These are phyloP conservation scores for Mastigias papua DNA, from an alignment of 30 jellyfish, hydroid and myxozoan genomes.

Conservation along the genomic window DNA sequence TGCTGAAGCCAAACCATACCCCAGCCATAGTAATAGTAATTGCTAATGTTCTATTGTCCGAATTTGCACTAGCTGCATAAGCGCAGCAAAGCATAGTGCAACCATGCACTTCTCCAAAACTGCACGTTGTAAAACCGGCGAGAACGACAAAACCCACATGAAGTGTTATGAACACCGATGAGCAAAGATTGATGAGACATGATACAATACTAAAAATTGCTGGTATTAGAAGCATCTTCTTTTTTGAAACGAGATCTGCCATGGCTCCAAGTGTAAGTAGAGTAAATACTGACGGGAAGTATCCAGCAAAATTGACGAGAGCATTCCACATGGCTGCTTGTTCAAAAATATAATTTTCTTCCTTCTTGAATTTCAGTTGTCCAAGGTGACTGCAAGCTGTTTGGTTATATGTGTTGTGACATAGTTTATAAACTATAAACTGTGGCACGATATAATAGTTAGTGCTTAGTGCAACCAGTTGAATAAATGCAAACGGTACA, in stretches of 20 bases:
- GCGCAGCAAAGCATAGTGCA: constrained; percentile 31
- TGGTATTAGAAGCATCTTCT: constrained; percentile 18
- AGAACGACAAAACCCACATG: constrained; percentile 23
- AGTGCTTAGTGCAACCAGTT: too few relatives aligned
- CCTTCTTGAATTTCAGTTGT: neutral
- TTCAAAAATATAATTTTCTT: constrained; percentile 29
- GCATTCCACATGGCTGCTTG: constrained; percentile 68
- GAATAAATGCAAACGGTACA: too few relatives aligned
- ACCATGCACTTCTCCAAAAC: constrained; percentile 49
- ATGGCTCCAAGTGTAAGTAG: constrained; percentile 43
- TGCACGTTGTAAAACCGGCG: constrained; percentile 17
- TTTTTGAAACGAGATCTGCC: constrained; percentile 23
- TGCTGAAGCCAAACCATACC: constrained; percentile 20
- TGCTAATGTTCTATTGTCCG: constrained; percentile 27
- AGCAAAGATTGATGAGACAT: constrained; percentile 17
- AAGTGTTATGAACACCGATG: neutral
- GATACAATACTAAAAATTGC: constrained; percentile 14
- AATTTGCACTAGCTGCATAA: constrained; percentile 29
- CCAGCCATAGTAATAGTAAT: constrained; percentile 34
- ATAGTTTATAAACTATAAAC: too few relatives aligned
- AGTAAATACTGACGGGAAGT: constrained; percentile 39
- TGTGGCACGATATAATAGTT: too few relatives aligned
- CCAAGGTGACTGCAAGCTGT: constrained; percentile 38
- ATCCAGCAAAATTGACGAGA: neutral
- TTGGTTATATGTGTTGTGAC: too few relatives aligned